Base-by-base conservation (phyloP, 2,797 vertebrate species). In the Agapornis canus region DNA sequence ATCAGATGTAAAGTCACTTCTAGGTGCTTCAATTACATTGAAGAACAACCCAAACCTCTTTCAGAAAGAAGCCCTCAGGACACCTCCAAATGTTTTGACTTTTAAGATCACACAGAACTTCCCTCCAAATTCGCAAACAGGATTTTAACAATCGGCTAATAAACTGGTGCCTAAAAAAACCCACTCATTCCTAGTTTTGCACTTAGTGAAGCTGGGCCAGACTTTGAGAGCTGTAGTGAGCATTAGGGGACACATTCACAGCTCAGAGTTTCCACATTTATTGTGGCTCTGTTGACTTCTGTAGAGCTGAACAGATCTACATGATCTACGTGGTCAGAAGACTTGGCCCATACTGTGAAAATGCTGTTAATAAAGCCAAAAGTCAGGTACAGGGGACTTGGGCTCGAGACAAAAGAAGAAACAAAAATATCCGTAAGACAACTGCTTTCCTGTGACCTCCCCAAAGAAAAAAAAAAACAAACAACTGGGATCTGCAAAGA, bases 131-230 rank as follows among this genome's bases (percentile, higher is more conserved):
- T 93, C 69, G 37, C 85, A 84, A 64, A 16, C 23, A 43, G 22
- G 29, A 57, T 91, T 94, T 94, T 90, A 92, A 91, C 66, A 83
- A 65, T 21, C 40, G 52, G 29, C 54, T 90, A 86, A 89, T 87
- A 87, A 82, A 95, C 40, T 11, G 13, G 15, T 47, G 43, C 57
- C 60, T 84, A 42, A 82, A 92, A 95, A 45, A 22, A 2, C 1
- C 2, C 3, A 15, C 10, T 90, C 2, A 0, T 70, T 89, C 63
- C 48, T 77, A 79, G 31, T 82, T 92, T 90, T 84, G 26, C 47
- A 43, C 49, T 86, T 75, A 37, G 52, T 31, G 84, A 95, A 94
- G 57, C 65, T 69, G 37, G 73, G 23, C 63, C 83, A 94, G 70
- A 27, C 47, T 88, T 56, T 29, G 59, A 92, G 32, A 90, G 60